Percentiles rank a stretch among this genome's conserved stretches.
Evolutionary conservation across 2,888 invertebrate species (phyloP).

Genomic region (Bellardia bayeri): DNA sequence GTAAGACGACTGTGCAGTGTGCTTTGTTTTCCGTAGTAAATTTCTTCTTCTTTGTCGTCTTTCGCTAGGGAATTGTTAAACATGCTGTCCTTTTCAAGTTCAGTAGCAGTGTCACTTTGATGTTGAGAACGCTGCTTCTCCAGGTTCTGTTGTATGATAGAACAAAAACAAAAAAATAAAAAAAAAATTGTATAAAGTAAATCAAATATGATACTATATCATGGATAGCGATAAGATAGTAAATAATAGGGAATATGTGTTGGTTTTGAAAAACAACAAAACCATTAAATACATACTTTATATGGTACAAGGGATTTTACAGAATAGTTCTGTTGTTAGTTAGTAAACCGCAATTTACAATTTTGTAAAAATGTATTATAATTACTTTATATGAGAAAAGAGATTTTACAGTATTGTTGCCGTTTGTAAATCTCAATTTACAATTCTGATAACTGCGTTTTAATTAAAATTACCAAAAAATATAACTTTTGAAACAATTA

Average conservation of each 20-base stretch:
- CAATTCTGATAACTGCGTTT: no score
- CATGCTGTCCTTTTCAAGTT: conserved; percentile 59
- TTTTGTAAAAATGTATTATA: not conserved
- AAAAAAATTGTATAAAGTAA: not conserved
- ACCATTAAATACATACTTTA: not conserved
- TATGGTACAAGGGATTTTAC: no score
- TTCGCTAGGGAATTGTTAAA: conserved; percentile 51
- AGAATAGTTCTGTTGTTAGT: no score
- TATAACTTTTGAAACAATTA: no score
- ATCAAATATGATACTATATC: conserved; percentile 6
- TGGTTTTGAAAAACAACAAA: conserved; percentile 7
- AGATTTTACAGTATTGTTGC: no score
- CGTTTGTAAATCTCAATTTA: no score
- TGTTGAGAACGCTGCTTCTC: conserved; percentile 12
- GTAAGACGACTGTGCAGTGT: conserved; percentile 44
- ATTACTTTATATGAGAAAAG: no score
- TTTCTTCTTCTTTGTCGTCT: conserved; percentile 32
- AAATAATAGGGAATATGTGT: not conserved
- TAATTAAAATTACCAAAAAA: no score
- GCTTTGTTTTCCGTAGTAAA: conserved; percentile 35
- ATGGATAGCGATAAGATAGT: conserved; percentile 49
- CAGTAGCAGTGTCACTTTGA: conserved; percentile 34
- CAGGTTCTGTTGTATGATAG: conserved; percentile 38
- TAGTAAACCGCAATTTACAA: no score
- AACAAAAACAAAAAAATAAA: conserved; percentile 31